A percentile compares a stretch with the other conserved stretches of the same genome.
Evolutionary conservation across 2,797 vertebrate genomes (phyloP).

Genomic region (Pelobates cultripes): DNA sequence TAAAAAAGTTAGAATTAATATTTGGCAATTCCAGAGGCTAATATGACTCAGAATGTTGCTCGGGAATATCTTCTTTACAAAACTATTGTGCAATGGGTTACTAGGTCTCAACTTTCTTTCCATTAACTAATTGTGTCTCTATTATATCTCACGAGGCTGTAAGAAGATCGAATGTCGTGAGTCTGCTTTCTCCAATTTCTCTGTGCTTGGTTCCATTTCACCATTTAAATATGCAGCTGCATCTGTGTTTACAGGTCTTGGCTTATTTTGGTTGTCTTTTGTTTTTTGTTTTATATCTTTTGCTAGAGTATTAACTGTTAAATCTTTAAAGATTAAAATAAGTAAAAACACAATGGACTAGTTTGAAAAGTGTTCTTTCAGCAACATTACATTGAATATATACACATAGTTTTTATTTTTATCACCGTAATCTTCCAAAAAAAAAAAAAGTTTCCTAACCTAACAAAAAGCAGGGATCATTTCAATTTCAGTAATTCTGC

Average conservation of each 20-base stretch:
- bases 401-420: too few species aligned
- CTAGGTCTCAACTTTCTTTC: constrained; percentile 39
- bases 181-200: neutral
- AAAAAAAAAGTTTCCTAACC: too few species aligned
- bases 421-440: too few species aligned
- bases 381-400: too few species aligned
- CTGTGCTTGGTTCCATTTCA: constrained; percentile 14
- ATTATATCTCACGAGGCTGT: constrained; percentile 16
- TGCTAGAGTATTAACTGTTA: too few species aligned
- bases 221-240: constrained; percentile 8
- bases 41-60: constrained; percentile 6
- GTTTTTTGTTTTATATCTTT: too few species aligned
- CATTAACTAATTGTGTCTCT: constrained; percentile 30
- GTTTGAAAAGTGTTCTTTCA: too few species aligned
- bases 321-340: too few species aligned
- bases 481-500: too few species aligned
- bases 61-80: constrained; percentile 10
- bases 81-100: constrained; percentile 14
- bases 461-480: too few species aligned
- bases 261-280: too few species aligned
- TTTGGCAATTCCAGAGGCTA: constrained; percentile 27
- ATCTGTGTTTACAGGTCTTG: neutral
- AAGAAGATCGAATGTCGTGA: constrained; percentile 37
- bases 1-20: constrained; percentile 21
- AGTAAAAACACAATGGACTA: too few species aligned